Evolutionary conservation across 2,888 invertebrate species (phyloP), one percentile per base, ranked within the genome.

Genomic region (Yponomeuta evonymella): DNA sequence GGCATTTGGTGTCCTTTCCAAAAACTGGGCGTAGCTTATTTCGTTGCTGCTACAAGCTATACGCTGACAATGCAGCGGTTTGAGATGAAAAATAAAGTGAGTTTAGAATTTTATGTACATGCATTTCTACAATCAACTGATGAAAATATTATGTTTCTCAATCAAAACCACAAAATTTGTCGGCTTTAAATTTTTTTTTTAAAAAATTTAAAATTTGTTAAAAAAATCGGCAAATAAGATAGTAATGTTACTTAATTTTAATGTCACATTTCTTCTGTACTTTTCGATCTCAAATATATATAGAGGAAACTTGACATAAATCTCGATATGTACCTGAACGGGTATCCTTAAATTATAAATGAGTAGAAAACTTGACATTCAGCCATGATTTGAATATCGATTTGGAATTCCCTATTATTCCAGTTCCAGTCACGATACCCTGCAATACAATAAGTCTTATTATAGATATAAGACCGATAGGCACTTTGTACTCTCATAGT

Each of bases 21-120:
- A 51, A 73, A 70, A 36, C n/a, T 74, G 0, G 73, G 74, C 4
- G 11, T 73, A 1, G 73, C 73, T 0, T 75, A 75, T 65, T 72
- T 74, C 58, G 23, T 73, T 2, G 72, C 70, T 15, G 74, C 72
- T 9, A 63, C 73, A 0, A 64, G 70, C 15, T 76, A 76, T 65
- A 71, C 74, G n/a, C 62, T 75, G 12, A 75, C 75, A 8, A 72
- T 73, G n/a, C 70, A 73, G 33, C 73, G 70, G 36, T 72, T 75
- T 15, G 73, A 72, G 33, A 73, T 75, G 15, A 72, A 74, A 48
- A 72, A 75, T 9, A 73, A 75, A 73, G 76, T 75, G 70, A 70
- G 68, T 33, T 3, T 12, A 12, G 15, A 23, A 64, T 6, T n/a
- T 3, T n/a, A 29, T 2, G 5, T n/a, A 15, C 23, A 4, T 62